A percentile compares a stretch with the other conserved stretches of the same genome.
phyloP scores from a whole-genome alignment of 2,113 vertebrate species.

The Tragelaphus strepsiceros region DNA sequence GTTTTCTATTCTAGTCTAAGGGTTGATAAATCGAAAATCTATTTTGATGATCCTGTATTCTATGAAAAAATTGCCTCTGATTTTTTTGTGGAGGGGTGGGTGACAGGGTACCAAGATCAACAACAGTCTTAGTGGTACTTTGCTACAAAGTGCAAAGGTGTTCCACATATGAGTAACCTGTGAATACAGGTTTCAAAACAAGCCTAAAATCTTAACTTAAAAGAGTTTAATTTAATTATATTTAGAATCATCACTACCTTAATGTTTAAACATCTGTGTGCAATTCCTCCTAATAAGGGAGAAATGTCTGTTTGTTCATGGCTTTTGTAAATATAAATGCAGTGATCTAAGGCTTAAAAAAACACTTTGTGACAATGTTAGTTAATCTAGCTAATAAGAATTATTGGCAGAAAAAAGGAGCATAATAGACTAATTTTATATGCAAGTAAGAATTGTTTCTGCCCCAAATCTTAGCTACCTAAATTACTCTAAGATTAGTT shows the following conservation, averaged over 20 bases:
- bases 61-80: background rate
- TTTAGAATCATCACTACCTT: slow-evolving; percentile 17
- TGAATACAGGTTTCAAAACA: slow-evolving; percentile 13
- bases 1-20: background rate
- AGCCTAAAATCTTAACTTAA: slow-evolving; percentile 40
- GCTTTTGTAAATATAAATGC: slow-evolving; percentile 46
- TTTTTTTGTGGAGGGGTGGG: background rate
- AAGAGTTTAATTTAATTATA: background rate
- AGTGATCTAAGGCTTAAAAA: background rate
- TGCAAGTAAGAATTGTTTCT: background rate
- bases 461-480: background rate
- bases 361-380: background rate
- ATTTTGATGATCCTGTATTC: background rate
- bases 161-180: slow-evolving; percentile 6
- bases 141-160: slow-evolving; percentile 1
- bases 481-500: slow-evolving; percentile 12
- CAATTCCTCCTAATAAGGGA: slow-evolving; percentile 25
- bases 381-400: slow-evolving; percentile 8
- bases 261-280: background rate
- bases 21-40: background rate
- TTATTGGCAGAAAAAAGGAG: slow-evolving; percentile 5
- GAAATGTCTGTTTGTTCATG: slow-evolving; percentile 37
- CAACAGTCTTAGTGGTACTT: background rate
- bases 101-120: background rate
- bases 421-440: background rate